Evolutionary conservation across 2,797 vertebrate genomes (phyloP).

Genomic region (Todus mexicanus): DNA sequence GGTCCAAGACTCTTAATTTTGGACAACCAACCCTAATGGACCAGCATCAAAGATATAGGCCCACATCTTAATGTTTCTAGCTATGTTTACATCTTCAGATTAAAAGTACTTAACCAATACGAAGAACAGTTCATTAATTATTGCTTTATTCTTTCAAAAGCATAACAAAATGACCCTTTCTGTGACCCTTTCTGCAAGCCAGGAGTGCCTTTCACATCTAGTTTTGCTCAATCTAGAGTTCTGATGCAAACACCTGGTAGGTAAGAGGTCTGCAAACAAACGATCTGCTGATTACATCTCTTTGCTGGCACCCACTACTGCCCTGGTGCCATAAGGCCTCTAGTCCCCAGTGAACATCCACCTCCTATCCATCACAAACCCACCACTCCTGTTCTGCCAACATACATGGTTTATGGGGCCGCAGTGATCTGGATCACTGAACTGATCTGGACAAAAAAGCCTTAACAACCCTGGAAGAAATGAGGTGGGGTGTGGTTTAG

Average conservation of each 20-base stretch:
- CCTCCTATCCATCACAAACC: neutral
- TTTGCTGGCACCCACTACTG: neutral
- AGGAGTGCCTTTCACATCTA: neutral
- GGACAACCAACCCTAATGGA: neutral
- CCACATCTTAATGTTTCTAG: neutral
- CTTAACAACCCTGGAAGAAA: neutral
- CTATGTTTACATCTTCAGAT: neutral
- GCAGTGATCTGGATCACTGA: neutral
- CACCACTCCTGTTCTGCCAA: neutral
- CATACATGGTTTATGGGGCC: neutral
- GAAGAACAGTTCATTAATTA: neutral
- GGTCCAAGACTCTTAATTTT: neutral
- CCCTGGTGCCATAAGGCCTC: neutral
- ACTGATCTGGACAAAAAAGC: neutral
- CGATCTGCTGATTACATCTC: neutral
- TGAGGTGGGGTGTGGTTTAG: neutral
- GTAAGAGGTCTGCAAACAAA: constrained; percentile 16
- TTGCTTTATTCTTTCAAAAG: neutral
- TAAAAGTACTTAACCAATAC: neutral
- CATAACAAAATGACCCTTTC: neutral
- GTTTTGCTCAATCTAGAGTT: neutral
- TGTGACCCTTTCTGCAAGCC: neutral
- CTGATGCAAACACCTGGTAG: constrained; percentile 20
- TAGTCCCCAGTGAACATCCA: fast-evolving
- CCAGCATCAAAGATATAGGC: neutral